phyloP scores from a whole-genome alignment of 1,140 invertebrate species.

The Lysiphlebus fabarum region DNA sequence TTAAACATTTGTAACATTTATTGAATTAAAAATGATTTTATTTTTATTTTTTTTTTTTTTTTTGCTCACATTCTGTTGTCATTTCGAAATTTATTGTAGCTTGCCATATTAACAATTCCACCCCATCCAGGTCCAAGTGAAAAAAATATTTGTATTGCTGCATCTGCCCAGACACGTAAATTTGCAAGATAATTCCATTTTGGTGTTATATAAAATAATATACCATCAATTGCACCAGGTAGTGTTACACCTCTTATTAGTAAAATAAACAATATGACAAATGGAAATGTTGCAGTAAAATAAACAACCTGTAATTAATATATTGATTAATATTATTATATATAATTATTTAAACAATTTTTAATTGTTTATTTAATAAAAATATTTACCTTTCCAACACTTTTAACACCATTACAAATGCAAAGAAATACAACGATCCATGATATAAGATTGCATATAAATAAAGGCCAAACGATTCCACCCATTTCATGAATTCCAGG shows the following conservation, averaged over 20 bases:
- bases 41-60: too few relatives aligned
- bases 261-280: slow-evolving; percentile 71
- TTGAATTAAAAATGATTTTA: too few relatives aligned
- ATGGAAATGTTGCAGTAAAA: slow-evolving; percentile 83
- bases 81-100: slow-evolving; percentile 85
- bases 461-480: slow-evolving; percentile 69
- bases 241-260: slow-evolving; percentile 74
- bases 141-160: slow-evolving; percentile 88
- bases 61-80: slow-evolving; percentile 72
- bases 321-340: neutral
- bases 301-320: slow-evolving; percentile 67
- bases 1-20: too few relatives aligned
- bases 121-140: slow-evolving; percentile 90
- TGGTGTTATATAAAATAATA: slow-evolving; percentile 79
- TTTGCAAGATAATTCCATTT: slow-evolving; percentile 72
- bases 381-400: slow-evolving; percentile 62
- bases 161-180: slow-evolving; percentile 83
- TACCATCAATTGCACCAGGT: slow-evolving; percentile 72
- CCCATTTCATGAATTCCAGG: slow-evolving; percentile 66
- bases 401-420: slow-evolving; percentile 77
- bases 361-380: slow-evolving; percentile 7
- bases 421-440: slow-evolving; percentile 80
- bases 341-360: slow-evolving; percentile 5
- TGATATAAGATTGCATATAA: slow-evolving; percentile 64
- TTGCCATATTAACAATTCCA: slow-evolving; percentile 83